These are phyloP conservation scores for Nebria ingens DNA, from an alignment of 1,140 invertebrate genomes.

Conservation along the genomic window DNA sequence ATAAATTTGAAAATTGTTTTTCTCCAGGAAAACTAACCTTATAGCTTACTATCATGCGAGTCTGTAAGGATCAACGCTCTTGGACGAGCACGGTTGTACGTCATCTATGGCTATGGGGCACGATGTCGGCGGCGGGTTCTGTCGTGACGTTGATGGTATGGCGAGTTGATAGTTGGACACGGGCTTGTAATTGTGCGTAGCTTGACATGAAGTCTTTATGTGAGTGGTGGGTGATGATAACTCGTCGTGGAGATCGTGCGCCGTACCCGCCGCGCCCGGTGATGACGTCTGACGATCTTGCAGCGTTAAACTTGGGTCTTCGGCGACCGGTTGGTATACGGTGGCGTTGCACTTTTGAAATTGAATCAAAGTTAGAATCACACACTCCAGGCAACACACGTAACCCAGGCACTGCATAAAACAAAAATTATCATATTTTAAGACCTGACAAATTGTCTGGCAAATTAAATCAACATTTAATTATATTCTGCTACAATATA, in stretches of 20 bases:
- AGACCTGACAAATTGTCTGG: no score
- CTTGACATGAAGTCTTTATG: conserved; percentile 26
- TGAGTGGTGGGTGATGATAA: no score
- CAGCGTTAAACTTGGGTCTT: conserved; percentile 31
- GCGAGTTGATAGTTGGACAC: conserved; percentile 21
- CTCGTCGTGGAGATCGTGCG: not conserved
- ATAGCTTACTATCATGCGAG: conserved; percentile 10
- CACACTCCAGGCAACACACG: conserved; percentile 30
- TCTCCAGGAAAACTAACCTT: conserved; percentile 3
- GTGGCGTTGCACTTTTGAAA: conserved; percentile 24
- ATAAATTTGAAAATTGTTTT: not conserved
- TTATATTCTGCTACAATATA: no score
- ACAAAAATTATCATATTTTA: no score
- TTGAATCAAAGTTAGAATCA: conserved; percentile 29
- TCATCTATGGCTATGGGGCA: conserved; percentile 22
- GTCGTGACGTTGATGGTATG: conserved; percentile 27
- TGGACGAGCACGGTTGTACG: conserved; percentile 33
- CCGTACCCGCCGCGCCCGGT: no score
- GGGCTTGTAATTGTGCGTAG: conserved; percentile 32
- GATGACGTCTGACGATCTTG: conserved; percentile 29
- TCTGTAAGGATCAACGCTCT: conserved; percentile 17
- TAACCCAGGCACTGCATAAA: conserved; percentile 33
- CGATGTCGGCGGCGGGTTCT: conserved; percentile 23
- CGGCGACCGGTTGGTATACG: conserved; percentile 30
- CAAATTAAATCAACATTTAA: no score